phyloP scores from a whole-genome alignment of 2,113 vertebrate species.

The Heterotilapia buettikoferi region DNA sequence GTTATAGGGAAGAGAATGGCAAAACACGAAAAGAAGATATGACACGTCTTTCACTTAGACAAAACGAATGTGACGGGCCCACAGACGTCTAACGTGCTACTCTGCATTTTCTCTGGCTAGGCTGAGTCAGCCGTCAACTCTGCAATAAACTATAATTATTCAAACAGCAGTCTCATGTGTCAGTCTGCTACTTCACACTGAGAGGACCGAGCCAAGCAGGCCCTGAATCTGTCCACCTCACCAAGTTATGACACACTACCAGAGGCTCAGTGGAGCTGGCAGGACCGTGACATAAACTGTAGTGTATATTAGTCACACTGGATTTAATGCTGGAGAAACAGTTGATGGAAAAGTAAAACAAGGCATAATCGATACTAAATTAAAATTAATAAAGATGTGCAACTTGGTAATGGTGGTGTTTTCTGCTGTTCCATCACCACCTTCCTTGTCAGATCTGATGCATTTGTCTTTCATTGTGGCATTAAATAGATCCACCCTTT shows the following conservation, averaged over 20 bases:
- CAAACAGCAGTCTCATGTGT: not conserved
- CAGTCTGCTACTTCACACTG: not conserved
- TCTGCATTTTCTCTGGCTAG: not conserved
- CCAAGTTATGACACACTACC: not conserved
- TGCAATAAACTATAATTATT: conserved; percentile 44
- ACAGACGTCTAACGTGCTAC: not conserved
- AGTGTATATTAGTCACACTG: not conserved
- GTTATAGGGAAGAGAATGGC: fast-evolving
- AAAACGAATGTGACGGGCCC: not conserved
- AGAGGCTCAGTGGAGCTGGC: not conserved
- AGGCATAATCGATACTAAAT: not conserved
- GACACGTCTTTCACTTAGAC: not conserved
- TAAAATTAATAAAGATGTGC: not conserved
- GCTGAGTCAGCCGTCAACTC: not conserved
- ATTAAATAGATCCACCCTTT: not conserved
- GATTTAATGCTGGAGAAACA: not conserved
- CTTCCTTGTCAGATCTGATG: not conserved
- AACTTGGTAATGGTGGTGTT: not conserved
- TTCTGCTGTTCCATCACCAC: not conserved
- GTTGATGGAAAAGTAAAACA: not conserved
- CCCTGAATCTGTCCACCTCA: not conserved
- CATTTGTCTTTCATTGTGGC: not conserved
- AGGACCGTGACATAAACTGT: not conserved
- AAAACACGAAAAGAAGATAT: not conserved
- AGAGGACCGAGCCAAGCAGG: not conserved